phyloP scores from a whole-genome alignment of 2,113 vertebrate species.

The Misgurnus mizolepis region DNA sequence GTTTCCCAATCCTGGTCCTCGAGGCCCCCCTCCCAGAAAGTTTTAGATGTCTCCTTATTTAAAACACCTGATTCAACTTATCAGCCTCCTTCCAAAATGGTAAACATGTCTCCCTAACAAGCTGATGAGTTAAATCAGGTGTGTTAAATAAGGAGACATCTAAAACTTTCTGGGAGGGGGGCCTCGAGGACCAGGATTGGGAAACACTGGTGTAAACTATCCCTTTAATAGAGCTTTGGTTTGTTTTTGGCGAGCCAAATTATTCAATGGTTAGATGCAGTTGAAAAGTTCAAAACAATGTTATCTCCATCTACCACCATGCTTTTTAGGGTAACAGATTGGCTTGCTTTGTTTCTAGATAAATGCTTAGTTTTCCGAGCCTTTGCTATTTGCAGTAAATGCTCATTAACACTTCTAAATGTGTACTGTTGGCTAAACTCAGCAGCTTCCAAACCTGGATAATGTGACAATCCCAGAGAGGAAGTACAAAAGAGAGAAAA shows the following conservation, averaged over 20 bases:
- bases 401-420: not conserved
- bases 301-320: not conserved
- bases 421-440: not conserved
- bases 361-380: not conserved
- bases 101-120: too few relatives aligned
- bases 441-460: constrained; percentile 15
- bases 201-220: too few relatives aligned
- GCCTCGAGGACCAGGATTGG: too few relatives aligned
- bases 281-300: not conserved
- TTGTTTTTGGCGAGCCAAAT: not conserved
- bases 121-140: too few relatives aligned
- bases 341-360: not conserved
- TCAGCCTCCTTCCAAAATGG: too few relatives aligned
- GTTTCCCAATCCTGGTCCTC: too few relatives aligned
- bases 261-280: not conserved
- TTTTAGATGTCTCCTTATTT: too few relatives aligned
- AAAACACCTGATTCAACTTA: too few relatives aligned
- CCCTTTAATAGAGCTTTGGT: not conserved
- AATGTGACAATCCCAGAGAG: constrained; percentile 19
- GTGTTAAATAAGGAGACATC: too few relatives aligned
- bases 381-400: constrained; percentile 2
- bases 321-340: not conserved
- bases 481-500: not conserved
- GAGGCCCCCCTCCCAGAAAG: too few relatives aligned
- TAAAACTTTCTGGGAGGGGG: too few relatives aligned